Evolutionary conservation across 2,113 vertebrate species (phyloP), one percentile per base, ranked within the genome.

Genomic region (Cephalopterus ornatus): DNA sequence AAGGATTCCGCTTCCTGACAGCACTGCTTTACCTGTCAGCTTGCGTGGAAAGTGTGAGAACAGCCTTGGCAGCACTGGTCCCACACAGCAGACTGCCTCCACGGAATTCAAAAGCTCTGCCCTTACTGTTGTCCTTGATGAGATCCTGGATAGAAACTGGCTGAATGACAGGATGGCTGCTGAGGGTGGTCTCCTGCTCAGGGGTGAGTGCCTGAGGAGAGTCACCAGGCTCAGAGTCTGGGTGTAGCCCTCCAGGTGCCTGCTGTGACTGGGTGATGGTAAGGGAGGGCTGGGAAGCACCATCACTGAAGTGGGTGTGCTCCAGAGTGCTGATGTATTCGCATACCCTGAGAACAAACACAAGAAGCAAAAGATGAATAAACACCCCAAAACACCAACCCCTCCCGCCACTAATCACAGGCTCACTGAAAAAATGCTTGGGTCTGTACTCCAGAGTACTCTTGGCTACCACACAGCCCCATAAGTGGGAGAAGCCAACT

Each of bases 271-370:
- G 99, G 32, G 98, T 98, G 97, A 99, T 98, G 94, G 99, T 97
- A 72, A 99, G 50, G 20, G 99, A 91, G 22, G 99, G 96, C 96
- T 99, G 99, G 2, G 97, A 93, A n/a, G 98, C 87, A 39, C 98
- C 97, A 1, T 99, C 99, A 2, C 99, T 98, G 98, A 99, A 99
- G 97, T 99, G 99, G 14, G 95, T 99, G 97, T 99, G 99, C 95
- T 99, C 99, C 97, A 99, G 70, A 0, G 99, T 99, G 92, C 99
- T 99, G 96, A 99, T 98, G 75, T 99, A 99, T 92, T 99, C 99
- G 2, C 99, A 99, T 39, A 99, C 99, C 95, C 99, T 99, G 95
- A 47, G 47, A 78, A 96, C 20, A 92, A 88, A 93, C 6, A 73
- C 58, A 28, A 65, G 47, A 97, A 73, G 49, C 5, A 49, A 68